Evolutionary conservation across 2,113 vertebrate species (phyloP).

Genomic region (Chaetodon trifascialis): DNA sequence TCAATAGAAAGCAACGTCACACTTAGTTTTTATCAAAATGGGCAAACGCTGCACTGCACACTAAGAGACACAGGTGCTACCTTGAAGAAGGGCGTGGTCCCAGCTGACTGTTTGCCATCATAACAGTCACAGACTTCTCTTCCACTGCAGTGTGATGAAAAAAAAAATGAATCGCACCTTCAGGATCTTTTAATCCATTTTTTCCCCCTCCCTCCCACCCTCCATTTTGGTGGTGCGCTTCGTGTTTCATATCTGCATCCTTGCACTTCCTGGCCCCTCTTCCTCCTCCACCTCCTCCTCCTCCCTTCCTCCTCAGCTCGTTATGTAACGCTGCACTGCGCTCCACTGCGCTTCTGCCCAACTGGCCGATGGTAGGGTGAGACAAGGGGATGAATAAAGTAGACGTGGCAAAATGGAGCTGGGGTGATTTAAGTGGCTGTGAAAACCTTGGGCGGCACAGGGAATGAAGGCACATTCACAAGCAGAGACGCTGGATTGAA

Average conservation of each 20-base stretch:
- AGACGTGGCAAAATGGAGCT: conserved; percentile 72
- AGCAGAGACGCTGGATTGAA: conserved; percentile 8
- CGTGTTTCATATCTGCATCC: conserved; percentile 68
- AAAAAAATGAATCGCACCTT: conserved; percentile 13
- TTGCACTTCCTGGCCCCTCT: conserved; percentile 57
- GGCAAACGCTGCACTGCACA: background rate
- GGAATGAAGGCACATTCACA: conserved; percentile 17
- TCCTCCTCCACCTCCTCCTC: conserved; percentile 49
- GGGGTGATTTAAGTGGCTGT: conserved; percentile 67
- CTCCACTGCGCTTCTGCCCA: conserved; percentile 67
- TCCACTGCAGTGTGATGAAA: conserved; percentile 40
- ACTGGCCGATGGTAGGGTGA: conserved; percentile 57
- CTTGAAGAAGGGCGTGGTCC: conserved; percentile 58
- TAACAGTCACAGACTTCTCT: conserved; percentile 44
- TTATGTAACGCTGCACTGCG: conserved; percentile 79
- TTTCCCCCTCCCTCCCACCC: background rate
- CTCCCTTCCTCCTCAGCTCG: conserved; percentile 48
- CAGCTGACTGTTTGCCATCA: conserved; percentile 22
- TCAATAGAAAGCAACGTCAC: conserved; percentile 25
- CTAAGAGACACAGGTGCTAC: conserved; percentile 2
- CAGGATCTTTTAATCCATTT: conserved; percentile 20
- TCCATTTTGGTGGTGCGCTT: conserved; percentile 46
- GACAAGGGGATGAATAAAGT: conserved; percentile 69
- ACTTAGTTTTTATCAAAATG: conserved; percentile 29
- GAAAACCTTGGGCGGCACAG: conserved; percentile 60